Base-by-base conservation (phyloP, 2,797 vertebrate genomes). In the Hemitrygon akajei region DNA sequence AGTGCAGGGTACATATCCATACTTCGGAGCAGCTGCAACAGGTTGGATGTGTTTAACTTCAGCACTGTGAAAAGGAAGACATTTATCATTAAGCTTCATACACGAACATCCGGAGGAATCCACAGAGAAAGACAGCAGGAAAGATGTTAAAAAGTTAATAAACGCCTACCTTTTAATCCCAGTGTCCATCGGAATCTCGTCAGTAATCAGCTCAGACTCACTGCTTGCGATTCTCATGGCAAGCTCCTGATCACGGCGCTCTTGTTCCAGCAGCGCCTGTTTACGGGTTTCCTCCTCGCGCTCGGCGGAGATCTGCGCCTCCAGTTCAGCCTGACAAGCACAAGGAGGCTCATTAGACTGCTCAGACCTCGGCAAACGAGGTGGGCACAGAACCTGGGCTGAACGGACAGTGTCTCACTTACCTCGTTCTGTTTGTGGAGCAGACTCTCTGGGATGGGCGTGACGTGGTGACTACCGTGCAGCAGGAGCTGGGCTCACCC, bases 151-250 rank as follows among this genome's bases (percentile, higher is more conserved):
- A 71, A 37, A 2, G 2, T 7, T 40, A 66, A 63, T n/a, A 2
- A 0, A 12, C 14, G 18, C 63, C 27, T 97, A 99, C 99, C 99
- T 99, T 95, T 98, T 97, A 91, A 98, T 96, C 0, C 96, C 97
- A 0, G 94, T 81, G 86, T 99, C 98, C 0, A 93, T 95, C 75
- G 96, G 96, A 7, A 94, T 95, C 94, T 99, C 99, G 1, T 99
- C 99, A 0, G 96, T 97, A 95, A 99, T 99, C 91, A 99, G 98
- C 94, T 99, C 99, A 0, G 98, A 95, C 94, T 99, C 99, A 3
- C 97, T 99, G 95, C 97, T 98, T 25, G 98, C 99, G 79, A 99
- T 99, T 94, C 99, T 96, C 96, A 99, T 97, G 0, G 99, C 99
- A 95, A 99, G 97, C 95, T 99, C 98, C 0, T 98, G 95, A 96